Evolutionary conservation across 2,113 vertebrate genomes (phyloP).

Genomic region (Pelecanoides urinatrix): DNA sequence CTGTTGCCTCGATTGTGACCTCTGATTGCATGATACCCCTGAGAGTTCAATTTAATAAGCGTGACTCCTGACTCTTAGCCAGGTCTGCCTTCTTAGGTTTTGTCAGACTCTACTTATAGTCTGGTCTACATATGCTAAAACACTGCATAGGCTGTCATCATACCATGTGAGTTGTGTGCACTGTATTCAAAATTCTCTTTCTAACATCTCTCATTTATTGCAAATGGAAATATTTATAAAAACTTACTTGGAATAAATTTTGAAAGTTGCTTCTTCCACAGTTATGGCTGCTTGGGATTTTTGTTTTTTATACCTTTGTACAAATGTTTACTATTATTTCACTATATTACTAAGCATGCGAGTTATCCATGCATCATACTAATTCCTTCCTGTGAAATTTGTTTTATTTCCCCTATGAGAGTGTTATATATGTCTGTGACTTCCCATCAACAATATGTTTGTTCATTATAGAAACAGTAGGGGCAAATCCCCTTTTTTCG

Average conservation of each 20-base stretch:
- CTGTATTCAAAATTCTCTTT: constrained; percentile 1
- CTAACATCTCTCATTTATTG: neutral
- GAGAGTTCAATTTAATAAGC: constrained; percentile 89
- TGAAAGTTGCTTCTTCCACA: neutral
- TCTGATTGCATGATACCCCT: constrained; percentile 86
- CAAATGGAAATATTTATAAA: neutral
- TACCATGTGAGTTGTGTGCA: constrained; percentile 3
- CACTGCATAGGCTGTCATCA: constrained; percentile 5
- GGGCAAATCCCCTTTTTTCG: neutral
- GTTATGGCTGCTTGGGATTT: neutral
- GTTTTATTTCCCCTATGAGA: neutral
- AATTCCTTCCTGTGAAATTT: neutral
- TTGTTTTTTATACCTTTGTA: neutral
- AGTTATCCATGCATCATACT: neutral
- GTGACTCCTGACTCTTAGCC: constrained; percentile 89
- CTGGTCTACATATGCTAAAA: constrained; percentile 56
- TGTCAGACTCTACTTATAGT: constrained; percentile 57
- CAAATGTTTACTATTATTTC: neutral
- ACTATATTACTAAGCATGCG: neutral
- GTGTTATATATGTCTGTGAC: neutral
- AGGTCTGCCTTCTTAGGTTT: constrained; percentile 73
- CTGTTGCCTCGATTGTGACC: constrained; percentile 84
- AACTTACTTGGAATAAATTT: neutral
- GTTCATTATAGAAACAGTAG: neutral
- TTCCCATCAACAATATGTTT: neutral